Percentiles rank a stretch among this genome's conserved stretches.
These are phyloP conservation scores for Microhierax caerulescens DNA, from an alignment of 2,797 vertebrate species.

Conservation along the genomic window DNA sequence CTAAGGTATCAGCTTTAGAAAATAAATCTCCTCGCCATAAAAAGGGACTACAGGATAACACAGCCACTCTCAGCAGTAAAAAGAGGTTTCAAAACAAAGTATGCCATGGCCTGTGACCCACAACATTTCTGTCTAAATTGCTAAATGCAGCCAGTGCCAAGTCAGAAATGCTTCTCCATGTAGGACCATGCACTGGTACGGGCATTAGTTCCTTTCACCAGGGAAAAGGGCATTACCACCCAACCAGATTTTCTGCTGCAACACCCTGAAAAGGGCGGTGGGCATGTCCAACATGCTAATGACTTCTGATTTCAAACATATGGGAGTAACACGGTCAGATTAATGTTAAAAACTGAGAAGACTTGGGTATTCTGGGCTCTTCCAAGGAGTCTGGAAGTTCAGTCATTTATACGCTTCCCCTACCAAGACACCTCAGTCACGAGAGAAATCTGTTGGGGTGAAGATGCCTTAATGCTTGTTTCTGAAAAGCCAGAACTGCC, in stretches of 20 bases:
- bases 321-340: neutral
- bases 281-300: neutral
- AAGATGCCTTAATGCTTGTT: neutral
- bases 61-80: neutral
- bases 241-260: neutral
- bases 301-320: neutral
- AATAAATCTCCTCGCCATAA: neutral
- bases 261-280: neutral
- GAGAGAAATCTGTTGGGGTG: neutral
- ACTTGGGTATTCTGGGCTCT: neutral
- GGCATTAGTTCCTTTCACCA: neutral
- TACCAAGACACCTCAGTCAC: neutral
- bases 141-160: neutral
- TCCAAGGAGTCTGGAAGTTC: neutral
- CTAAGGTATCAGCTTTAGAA: neutral
- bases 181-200: fast-evolving
- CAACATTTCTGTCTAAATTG: neutral
- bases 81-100: neutral
- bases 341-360: neutral
- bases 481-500: neutral
- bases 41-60: neutral
- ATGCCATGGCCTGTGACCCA: neutral
- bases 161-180: neutral
- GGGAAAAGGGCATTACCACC: neutral
- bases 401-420: neutral